Percentiles rank a stretch among this genome's conserved stretches.
phyloP scores from a whole-genome alignment of 2,113 vertebrate genomes.

The Myotis davidii region DNA sequence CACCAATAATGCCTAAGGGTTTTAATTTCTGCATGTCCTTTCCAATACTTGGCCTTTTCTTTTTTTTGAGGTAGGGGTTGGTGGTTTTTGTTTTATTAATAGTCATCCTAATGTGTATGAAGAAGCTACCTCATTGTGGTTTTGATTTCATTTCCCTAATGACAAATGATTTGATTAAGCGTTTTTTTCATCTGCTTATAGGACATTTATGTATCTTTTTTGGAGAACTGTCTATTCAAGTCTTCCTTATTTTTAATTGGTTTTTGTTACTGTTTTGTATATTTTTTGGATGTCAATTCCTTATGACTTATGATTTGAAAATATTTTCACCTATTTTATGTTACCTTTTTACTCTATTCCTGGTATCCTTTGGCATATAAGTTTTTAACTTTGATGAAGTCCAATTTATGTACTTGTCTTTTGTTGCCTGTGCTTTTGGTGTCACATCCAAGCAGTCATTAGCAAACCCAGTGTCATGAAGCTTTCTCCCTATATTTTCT shows the following conservation, averaged over 20 bases:
- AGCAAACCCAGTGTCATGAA: background rate
- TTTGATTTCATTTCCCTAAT: conserved; percentile 10
- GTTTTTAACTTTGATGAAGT: conserved; percentile 9
- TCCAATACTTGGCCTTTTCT: background rate
- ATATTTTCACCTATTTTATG: background rate
- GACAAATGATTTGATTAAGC: background rate
- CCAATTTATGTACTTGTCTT: background rate
- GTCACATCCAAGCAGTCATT: background rate
- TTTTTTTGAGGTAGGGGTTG: background rate
- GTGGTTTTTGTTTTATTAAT: background rate
- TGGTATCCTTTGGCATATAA: background rate
- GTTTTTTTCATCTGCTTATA: conserved; percentile 5
- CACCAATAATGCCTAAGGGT: background rate
- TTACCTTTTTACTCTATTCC: background rate
- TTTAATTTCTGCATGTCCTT: background rate
- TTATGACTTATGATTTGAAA: background rate
- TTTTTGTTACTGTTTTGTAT: background rate
- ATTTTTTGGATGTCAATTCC: background rate
- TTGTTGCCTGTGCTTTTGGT: background rate
- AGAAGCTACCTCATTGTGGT: background rate
- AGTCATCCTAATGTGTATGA: background rate
- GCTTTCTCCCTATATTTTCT: background rate
- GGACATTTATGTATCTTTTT: background rate
- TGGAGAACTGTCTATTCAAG: background rate
- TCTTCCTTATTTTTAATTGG: background rate